These are phyloP conservation scores for Balanococcus diminutus DNA, from an alignment of 2,888 invertebrate species.

Conservation along the genomic window DNA sequence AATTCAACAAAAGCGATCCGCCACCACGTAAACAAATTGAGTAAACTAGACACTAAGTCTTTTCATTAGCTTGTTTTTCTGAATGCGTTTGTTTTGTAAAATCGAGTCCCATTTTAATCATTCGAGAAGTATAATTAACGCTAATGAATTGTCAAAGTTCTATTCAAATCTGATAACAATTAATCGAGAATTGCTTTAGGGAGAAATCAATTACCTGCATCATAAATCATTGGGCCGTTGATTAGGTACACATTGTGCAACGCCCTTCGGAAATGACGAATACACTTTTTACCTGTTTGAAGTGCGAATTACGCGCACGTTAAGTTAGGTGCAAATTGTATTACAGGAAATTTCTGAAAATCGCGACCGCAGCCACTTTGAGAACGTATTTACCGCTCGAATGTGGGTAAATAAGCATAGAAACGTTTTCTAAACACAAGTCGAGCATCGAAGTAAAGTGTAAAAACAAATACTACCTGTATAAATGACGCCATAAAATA, in stretches of 20 bases:
- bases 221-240: background rate
- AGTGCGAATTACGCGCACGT: background rate
- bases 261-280: conserved; percentile 17
- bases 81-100: background rate
- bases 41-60: no score
- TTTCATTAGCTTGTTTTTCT: background rate
- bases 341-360: background rate
- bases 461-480: background rate
- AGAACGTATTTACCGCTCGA: background rate
- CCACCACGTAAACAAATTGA: no score
- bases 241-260: background rate
- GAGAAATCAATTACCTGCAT: background rate
- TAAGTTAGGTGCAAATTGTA: background rate
- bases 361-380: background rate
- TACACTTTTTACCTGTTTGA: background rate
- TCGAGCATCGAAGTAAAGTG: background rate
- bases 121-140: background rate
- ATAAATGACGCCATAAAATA: background rate
- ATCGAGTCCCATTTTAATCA: background rate
- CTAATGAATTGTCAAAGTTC: background rate
- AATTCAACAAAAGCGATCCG: no score
- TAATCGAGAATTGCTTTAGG: background rate
- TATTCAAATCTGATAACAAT: background rate
- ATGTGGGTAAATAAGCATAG: background rate
- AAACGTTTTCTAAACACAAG: background rate